A percentile compares a stretch with the other conserved stretches of the same genome.
Conservation (phyloP, 2,797 vertebrate species). For the Limnodromus scolopaceus region DNA sequence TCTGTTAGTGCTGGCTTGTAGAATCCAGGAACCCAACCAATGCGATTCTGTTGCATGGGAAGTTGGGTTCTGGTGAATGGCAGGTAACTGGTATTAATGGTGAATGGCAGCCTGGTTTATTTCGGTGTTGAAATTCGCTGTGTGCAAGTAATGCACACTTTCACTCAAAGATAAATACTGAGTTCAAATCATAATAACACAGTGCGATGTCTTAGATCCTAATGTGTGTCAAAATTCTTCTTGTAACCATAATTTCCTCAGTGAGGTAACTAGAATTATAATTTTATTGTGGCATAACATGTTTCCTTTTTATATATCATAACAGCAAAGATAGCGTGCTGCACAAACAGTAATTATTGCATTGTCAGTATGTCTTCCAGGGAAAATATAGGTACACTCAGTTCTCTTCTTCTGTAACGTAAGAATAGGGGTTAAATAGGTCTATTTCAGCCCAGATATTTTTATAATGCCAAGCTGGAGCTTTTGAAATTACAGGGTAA, state of each 20-base stretch:
- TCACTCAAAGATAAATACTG: background rate
- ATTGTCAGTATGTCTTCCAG: background rate
- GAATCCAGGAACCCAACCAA: fast-evolving
- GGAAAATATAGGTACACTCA: fast-evolving
- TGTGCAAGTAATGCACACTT: fast-evolving
- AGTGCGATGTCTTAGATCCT: background rate
- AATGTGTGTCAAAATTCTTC: background rate
- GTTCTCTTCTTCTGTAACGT: background rate
- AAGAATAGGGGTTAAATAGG: background rate
- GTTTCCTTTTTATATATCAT: background rate
- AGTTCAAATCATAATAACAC: background rate
- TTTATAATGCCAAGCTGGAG: background rate
- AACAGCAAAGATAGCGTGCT: background rate
- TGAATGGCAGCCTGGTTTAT: background rate
- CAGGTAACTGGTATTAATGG: background rate
- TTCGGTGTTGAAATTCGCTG: background rate
- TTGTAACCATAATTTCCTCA: background rate
- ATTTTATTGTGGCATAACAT: background rate
- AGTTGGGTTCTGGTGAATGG: background rate
- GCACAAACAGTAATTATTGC: background rate
- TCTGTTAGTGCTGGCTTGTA: background rate
- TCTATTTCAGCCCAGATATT: background rate
- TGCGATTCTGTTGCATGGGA: fast-evolving
- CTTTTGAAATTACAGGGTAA: background rate
- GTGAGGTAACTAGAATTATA: background rate